These are phyloP conservation scores for Chymomyza amoena DNA, from an alignment of 2,888 invertebrate genomes.

Conservation along the genomic window DNA sequence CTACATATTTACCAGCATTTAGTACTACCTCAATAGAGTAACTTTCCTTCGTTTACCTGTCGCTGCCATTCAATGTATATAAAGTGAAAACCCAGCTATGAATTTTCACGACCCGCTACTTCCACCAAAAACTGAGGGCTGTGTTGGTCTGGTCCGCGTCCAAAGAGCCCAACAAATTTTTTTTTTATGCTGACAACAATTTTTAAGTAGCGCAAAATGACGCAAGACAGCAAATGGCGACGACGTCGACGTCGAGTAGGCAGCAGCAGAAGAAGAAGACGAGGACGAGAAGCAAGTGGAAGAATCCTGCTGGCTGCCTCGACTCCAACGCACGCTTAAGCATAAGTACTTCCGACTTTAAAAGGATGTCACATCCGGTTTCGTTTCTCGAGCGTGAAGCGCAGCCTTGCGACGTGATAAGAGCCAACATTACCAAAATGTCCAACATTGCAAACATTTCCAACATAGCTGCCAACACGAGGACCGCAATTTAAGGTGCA, in stretches of 20 bases:
- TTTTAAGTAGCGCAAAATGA: slow-evolving; percentile 65
- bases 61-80: too few species aligned
- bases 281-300: background rate
- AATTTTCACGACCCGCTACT: background rate
- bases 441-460: background rate
- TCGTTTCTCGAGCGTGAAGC: slow-evolving; percentile 67
- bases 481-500: slow-evolving; percentile 51
- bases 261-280: background rate
- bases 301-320: slow-evolving; percentile 11
- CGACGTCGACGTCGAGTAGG: slow-evolving; percentile 2
- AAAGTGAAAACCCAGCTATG: background rate
- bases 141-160: background rate
- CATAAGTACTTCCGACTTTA: slow-evolving; percentile 79
- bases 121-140: background rate
- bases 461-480: slow-evolving; percentile 4
- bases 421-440: slow-evolving; percentile 28
- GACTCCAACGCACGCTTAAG: slow-evolving; percentile 71
- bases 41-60: too few species aligned
- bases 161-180: background rate
- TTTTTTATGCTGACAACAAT: slow-evolving; percentile 62
- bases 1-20: too few species aligned
- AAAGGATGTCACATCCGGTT: slow-evolving; percentile 78
- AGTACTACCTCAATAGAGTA: too few species aligned
- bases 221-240: slow-evolving; percentile 30
- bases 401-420: slow-evolving; percentile 68